Evolutionary conservation across 2,113 vertebrate species (phyloP).

Genomic region (Ahaetulla prasina): DNA sequence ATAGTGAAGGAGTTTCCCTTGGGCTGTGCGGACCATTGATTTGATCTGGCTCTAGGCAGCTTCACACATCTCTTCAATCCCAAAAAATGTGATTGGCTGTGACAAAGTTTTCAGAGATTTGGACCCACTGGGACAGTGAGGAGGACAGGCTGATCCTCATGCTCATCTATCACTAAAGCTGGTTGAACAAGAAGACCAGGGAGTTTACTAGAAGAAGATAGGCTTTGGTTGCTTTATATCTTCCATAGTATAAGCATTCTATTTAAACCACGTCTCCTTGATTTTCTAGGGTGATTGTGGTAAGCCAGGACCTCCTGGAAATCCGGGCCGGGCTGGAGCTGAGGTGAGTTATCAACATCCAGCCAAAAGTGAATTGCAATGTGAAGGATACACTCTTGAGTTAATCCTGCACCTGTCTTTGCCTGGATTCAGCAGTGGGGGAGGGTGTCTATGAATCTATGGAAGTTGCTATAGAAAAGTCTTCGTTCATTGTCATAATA

Average conservation of each 20-base stretch:
- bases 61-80: background rate
- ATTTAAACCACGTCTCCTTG: fast-evolving
- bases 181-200: too few relatives aligned
- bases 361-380: background rate
- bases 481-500: background rate
- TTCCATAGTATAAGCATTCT: background rate
- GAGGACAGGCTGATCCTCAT: background rate
- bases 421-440: background rate
- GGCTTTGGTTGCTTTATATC: background rate
- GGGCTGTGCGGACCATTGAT: background rate
- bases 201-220: background rate
- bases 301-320: constrained; percentile 79
- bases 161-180: background rate
- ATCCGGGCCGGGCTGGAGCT: constrained; percentile 75
- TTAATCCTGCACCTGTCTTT: background rate
- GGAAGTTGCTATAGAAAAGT: background rate
- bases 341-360: constrained; percentile 71
- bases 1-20: background rate
- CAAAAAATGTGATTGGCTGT: background rate
- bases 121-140: background rate
- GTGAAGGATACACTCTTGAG: background rate
- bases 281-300: constrained; percentile 83
- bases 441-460: fast-evolving
- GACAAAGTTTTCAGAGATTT: background rate
- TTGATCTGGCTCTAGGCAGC: background rate